Base-by-base conservation (phyloP, 2,888 invertebrate genomes). In the Salticus scenicus region DNA sequence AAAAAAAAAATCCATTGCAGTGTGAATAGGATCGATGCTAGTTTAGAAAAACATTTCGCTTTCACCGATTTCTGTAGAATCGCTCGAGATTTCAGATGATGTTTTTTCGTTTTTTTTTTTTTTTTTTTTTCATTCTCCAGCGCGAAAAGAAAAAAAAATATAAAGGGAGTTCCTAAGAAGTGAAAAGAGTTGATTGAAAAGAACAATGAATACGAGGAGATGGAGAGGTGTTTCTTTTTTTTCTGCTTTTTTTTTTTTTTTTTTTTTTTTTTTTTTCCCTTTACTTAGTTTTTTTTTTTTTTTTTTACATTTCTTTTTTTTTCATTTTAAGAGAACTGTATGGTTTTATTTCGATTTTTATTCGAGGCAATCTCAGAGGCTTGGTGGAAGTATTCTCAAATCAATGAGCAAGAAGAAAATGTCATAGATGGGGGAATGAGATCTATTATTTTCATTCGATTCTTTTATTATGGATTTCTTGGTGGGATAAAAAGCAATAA, bases 41-140 rank as follows among this genome's bases (percentile, higher is more conserved):
- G 66, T 76, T 71, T 83, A 83, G 76, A 83, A 83, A 83, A 83
- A 83, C 82, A 83, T 83, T 82, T 83, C 82, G 64, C 76, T 82
- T 72, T 81, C 69, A 51, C 66, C 74, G 74, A 70, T 63, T 76
- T 57, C 42, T 69, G 47, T 14, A 28, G 71, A 83, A 83, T 83
- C 82, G 71, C 47, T 33, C 63, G 82, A 83, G 82, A 83, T 83
- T 83, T 83, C 71, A 71, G 82, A 71, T 64, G 64, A 51, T 83
- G 7, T 69, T 81, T 33, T 69, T 72, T 10, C 31, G 33, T 28
- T 31, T 71, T 71, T 66, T 42, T 24, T 31, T 27, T 41, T 51
- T 2, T 66, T 27, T 51, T 73, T 80, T 20, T 64, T 24, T 20
- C 24, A 37, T 20, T 28, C 37, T 72, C 30, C 28, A n/a, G n/a